Evolutionary conservation across 1,140 invertebrate genomes (phyloP), one percentile per base, ranked within the genome.

Genomic region (Heliconius himera): DNA sequence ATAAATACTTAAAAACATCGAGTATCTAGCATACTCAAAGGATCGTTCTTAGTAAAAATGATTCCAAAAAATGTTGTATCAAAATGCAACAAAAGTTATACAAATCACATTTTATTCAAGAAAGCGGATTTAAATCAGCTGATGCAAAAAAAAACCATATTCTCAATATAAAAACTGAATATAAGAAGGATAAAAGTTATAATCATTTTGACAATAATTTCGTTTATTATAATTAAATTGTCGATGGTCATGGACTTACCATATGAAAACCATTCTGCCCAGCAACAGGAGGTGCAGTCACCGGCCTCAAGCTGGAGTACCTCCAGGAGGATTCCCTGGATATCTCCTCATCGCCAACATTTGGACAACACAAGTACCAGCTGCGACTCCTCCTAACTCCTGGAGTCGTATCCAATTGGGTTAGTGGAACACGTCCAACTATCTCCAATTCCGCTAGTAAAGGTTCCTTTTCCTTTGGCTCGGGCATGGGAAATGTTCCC

Each of bases 331-430:
- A 92, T 78, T 93, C 90, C 76, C 92, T 86, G 13, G 91, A 92
- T 1, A 92, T 89, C 84, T 91, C 93, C 84, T 93, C 93, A 8
- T 94, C 92, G 1, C 87, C 89, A 20, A 93, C 87, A 71, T 93
- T 94, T 0, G 93, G 93, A 76, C 94, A 95, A 85, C 94, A 95
- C 33, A 95, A 84, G 73, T 94, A 95, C 94, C 94, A 95, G 75
- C 91, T 93, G 75, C 94, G 85, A 51, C 90, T 94, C 13, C 94
- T 83, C 29, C 92, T 84, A 1, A 95, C 93, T 0, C 91, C 89
- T 0, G 85, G 75, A 0, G 79, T 76, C 0, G 82, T 80, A 11
- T 91, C 92, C 83, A 91, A 66, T 75, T 90, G 91, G 8, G 86
- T 91, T 78, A 92, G 33, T 13, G 89, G 89, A 22, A 93, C 76